phyloP scores from a whole-genome alignment of 1,140 invertebrate genomes.

The Meloidogyne hapla region DNA sequence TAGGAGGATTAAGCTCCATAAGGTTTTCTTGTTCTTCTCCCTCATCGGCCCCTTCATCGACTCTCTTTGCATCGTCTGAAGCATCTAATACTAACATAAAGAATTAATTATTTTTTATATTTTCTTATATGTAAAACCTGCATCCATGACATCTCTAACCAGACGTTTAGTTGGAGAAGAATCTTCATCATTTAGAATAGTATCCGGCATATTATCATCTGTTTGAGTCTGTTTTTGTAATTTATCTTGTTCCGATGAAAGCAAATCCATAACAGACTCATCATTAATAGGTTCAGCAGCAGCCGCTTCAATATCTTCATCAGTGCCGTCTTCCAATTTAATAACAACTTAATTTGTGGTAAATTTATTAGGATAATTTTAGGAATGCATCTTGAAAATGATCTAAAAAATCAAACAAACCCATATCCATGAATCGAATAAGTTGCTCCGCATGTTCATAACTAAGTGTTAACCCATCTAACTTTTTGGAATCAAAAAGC shows the following conservation, averaged over 20 bases:
- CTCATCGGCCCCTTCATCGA: background rate
- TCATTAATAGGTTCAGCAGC: slow-evolving; percentile 68
- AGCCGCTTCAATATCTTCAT: slow-evolving; percentile 76
- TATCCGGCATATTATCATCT: background rate
- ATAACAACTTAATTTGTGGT: slow-evolving; percentile 76
- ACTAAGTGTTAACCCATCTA: slow-evolving; percentile 73
- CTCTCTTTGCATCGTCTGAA: background rate
- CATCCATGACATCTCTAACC: background rate
- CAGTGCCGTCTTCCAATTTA: slow-evolving; percentile 91
- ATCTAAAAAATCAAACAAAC: slow-evolving; percentile 16
- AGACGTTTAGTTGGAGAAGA: background rate
- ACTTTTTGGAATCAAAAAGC: slow-evolving; percentile 73
- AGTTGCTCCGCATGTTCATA: slow-evolving; percentile 86
- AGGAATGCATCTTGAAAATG: slow-evolving; percentile 14
- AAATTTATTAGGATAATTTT: background rate
- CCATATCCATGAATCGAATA: slow-evolving; percentile 79
- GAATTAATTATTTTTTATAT: slow-evolving; percentile 11
- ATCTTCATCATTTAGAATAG: slow-evolving; percentile 36
- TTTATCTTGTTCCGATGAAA: background rate
- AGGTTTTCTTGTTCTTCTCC: slow-evolving; percentile 66
- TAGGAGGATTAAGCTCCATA: slow-evolving; percentile 15
- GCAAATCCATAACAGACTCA: slow-evolving; percentile 59
- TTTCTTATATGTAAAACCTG: slow-evolving; percentile 26
- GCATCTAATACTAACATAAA: slow-evolving; percentile 7
- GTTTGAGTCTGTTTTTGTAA: background rate